Conservation (phyloP, 2,797 vertebrate species). For the Monodelphis domestica region DNA sequence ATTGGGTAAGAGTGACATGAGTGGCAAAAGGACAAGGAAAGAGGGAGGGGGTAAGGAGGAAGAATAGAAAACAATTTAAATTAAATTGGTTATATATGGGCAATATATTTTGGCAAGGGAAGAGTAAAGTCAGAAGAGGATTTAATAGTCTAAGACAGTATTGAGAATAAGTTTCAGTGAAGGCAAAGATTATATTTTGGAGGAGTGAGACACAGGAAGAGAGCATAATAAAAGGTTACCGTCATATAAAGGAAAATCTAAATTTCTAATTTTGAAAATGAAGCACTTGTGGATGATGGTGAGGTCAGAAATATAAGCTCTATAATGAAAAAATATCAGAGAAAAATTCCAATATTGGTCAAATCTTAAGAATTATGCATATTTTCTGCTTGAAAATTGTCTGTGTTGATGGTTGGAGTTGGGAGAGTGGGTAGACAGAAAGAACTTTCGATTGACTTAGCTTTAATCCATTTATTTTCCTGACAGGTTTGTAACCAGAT, state of each 20-base stretch:
- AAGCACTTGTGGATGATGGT: background rate
- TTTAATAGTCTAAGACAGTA: background rate
- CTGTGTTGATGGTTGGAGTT: background rate
- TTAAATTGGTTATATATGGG: too few relatives aligned
- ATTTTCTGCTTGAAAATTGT: background rate
- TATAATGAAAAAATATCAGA: background rate
- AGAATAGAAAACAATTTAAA: too few relatives aligned
- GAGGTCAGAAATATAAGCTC: background rate
- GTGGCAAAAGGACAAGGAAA: too few relatives aligned
- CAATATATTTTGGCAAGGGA: too few relatives aligned
- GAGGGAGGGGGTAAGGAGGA: too few relatives aligned
- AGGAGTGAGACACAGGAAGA: background rate
- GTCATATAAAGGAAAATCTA: background rate
- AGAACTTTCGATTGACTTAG: background rate
- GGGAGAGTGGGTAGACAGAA: background rate
- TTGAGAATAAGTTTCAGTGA: background rate
- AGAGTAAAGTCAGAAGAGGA: background rate
- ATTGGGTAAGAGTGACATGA: too few relatives aligned
- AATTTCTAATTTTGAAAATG: background rate
- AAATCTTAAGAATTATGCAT: background rate
- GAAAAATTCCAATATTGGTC: background rate
- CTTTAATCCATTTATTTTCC: slow-evolving; percentile 43
- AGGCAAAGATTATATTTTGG: background rate
- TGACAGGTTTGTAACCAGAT: slow-evolving; percentile 96
- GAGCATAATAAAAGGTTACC: background rate